Evolutionary conservation across 92 coral and sea anemone genomes (phyloP), one percentile per base, ranked within the genome.

Genomic region (Pocillopora meandrina): DNA sequence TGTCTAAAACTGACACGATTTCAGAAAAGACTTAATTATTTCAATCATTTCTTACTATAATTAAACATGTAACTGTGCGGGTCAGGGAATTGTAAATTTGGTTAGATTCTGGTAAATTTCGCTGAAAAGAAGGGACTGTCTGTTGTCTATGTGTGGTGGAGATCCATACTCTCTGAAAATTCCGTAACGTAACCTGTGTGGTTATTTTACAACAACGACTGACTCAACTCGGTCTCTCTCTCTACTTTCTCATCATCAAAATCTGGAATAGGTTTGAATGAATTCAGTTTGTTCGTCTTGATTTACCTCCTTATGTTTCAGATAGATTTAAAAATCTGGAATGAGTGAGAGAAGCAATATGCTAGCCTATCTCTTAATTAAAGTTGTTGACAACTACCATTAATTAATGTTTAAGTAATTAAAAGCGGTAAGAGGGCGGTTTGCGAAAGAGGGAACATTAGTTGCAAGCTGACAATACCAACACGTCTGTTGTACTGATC

Each of bases 321-420:
- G 66, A 33, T 33, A 35, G 18, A 14, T 60, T 42, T 23, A 36
- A 70, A 57, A 69, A 81, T 70, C 76, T 81, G 71, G 79, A 72
- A 59, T 31, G 72, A 61, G 62, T 26, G 5, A 72, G 12, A 36
- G 23, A 13, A 19, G 49, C 26, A 58, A 63, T 61, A 62, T 16
- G 52, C 71, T 55, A 52, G 26, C 15, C 11, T 62, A 72, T 72
- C 79, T 63, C 72, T 61, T 82, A 82, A 82, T 82, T 62, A 64
- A 82, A 77, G 57, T 71, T 71, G 90, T 72, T 90, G 93, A 90
- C 87, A 81, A 58, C 31, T 70, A 42, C 74, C 72, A 75, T 90
- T 86, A 90, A 69, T 86, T 82, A 90, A 90, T 86, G 82, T 86
- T 82, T 82, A 86, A 85, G 93, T 86, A 90, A 90, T 90, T 86